These are phyloP conservation scores for Macrosteles quadrilineatus DNA, from an alignment of 1,140 invertebrate species.

Conservation along the genomic window DNA sequence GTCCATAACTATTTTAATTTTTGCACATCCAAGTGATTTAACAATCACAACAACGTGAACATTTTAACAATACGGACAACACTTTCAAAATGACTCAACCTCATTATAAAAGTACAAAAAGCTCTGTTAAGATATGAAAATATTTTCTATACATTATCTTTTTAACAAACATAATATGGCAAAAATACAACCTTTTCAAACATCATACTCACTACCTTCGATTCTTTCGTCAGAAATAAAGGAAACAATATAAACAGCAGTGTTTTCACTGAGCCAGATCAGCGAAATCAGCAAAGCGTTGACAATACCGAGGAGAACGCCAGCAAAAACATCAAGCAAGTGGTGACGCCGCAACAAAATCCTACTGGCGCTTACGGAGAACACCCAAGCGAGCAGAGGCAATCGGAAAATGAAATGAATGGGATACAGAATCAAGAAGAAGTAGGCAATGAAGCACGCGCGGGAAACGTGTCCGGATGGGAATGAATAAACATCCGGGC, in stretches of 20 bases:
- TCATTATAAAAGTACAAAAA: too few species aligned
- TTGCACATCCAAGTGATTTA: too few species aligned
- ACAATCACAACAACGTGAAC: too few species aligned
- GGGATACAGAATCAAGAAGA: constrained; percentile 65
- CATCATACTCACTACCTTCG: constrained; percentile 58
- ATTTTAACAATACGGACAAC: too few species aligned
- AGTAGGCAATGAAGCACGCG: constrained; percentile 72
- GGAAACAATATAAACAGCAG: constrained; percentile 53
- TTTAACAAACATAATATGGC: too few species aligned
- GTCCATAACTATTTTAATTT: too few species aligned
- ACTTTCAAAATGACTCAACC: too few species aligned
- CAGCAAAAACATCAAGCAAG: constrained; percentile 80
- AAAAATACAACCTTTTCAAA: constrained; percentile 42
- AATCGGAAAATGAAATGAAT: constrained; percentile 58
- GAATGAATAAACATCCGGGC: constrained; percentile 91
- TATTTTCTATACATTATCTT: too few species aligned
- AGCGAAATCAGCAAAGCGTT: constrained; percentile 67
- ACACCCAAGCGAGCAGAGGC: constrained; percentile 71
- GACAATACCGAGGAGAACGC: constrained; percentile 71
- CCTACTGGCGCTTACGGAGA: constrained; percentile 74
- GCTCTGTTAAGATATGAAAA: too few species aligned
- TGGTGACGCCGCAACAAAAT: constrained; percentile 83
- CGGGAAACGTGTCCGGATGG: constrained; percentile 95
- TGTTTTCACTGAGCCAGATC: constrained; percentile 65
- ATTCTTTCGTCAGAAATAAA: constrained; percentile 59